Conservation (phyloP, 2,888 invertebrate genomes). For the Rotaria magnacalcarata region DNA sequence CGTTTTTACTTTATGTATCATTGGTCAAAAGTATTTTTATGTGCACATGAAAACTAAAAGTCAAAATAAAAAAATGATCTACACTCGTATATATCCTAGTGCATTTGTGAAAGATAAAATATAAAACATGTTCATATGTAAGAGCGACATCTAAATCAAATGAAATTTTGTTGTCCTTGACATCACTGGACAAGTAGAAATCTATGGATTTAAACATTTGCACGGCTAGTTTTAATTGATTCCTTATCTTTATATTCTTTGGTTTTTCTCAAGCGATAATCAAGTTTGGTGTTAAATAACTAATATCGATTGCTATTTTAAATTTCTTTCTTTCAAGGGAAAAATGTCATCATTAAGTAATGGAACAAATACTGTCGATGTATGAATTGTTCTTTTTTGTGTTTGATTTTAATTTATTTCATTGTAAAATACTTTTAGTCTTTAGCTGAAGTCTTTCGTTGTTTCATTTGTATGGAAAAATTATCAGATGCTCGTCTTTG, state of each 20-base stretch:
- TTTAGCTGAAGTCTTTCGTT: conserved; percentile 78
- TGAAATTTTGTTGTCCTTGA: background rate
- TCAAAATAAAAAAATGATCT: too few relatives aligned
- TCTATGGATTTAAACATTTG: conserved; percentile 9
- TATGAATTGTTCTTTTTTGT: background rate
- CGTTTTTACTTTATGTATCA: too few relatives aligned
- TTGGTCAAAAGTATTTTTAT: too few relatives aligned
- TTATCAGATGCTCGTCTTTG: conserved; percentile 85
- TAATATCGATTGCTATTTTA: too few relatives aligned
- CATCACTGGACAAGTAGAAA: background rate
- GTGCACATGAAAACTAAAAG: too few relatives aligned
- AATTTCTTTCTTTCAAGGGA: background rate
- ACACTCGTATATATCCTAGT: too few relatives aligned
- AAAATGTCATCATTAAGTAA: conserved; percentile 6
- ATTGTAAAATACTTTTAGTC: conserved; percentile 38
- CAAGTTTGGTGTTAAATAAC: background rate
- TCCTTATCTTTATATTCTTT: background rate
- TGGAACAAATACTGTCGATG: conserved; percentile 13
- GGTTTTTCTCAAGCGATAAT: background rate
- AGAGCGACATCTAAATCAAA: background rate
- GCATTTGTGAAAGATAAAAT: too few relatives aligned
- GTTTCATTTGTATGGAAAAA: conserved; percentile 94
- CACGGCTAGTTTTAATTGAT: background rate
- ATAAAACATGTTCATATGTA: background rate
- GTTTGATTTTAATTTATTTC: background rate